Evolutionary conservation across 2,888 invertebrate species (phyloP).

Genomic region (Masnerella sp.): DNA sequence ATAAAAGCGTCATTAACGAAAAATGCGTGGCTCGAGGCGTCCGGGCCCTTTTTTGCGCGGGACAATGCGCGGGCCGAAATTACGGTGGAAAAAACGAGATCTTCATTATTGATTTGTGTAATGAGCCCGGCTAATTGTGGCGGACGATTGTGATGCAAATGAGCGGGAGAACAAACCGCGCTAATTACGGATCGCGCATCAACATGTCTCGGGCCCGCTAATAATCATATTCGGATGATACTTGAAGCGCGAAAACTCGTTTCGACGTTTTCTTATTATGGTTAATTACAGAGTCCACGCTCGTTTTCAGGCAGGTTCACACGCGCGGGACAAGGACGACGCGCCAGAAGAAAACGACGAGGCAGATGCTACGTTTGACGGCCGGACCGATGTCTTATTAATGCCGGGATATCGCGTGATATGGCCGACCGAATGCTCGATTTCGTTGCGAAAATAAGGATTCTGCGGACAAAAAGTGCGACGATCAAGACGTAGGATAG

Average conservation of each 20-base stretch:
- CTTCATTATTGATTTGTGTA: constrained; percentile 50
- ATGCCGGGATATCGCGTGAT: constrained; percentile 55
- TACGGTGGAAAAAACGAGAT: constrained; percentile 33
- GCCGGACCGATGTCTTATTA: constrained; percentile 57
- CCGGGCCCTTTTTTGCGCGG: background rate
- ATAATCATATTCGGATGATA: constrained; percentile 49
- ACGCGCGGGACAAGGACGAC: constrained; percentile 12
- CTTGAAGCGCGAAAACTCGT: constrained; percentile 54
- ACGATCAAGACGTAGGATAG: constrained; percentile 16
- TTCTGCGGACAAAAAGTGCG: constrained; percentile 32
- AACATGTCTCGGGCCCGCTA: constrained; percentile 30
- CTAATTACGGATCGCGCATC: constrained; percentile 38
- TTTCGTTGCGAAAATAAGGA: constrained; percentile 22
- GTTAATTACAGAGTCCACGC: constrained; percentile 55
- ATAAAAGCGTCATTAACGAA: constrained; percentile 52
- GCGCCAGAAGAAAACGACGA: constrained; percentile 28
- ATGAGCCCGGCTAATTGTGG: constrained; percentile 32
- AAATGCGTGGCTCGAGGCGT: constrained; percentile 21
- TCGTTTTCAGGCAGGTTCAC: constrained; percentile 47
- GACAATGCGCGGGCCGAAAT: constrained; percentile 38
- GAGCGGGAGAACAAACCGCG: constrained; percentile 32
- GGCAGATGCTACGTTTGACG: constrained; percentile 57
- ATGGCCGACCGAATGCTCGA: constrained; percentile 31
- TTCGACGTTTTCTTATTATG: constrained; percentile 59
- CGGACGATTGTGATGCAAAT: constrained; percentile 35